Evolutionary conservation across 2,113 vertebrate species (phyloP), one percentile per base, ranked within the genome.

Genomic region (Gorilla gorilla): DNA sequence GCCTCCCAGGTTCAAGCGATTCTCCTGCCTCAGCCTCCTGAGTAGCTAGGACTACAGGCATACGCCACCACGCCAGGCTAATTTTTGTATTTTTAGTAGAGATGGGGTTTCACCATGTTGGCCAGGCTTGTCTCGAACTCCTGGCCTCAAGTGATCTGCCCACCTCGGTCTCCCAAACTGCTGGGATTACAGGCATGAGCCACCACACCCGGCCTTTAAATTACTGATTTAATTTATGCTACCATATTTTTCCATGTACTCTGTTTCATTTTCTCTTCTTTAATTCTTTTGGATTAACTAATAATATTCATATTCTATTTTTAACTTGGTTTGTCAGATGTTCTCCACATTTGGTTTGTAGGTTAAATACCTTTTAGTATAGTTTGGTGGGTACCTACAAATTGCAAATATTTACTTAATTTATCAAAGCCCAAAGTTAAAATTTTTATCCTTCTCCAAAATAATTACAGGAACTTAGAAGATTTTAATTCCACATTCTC

Each of bases 61-160:
- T 0, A 5, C 12, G 30, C 27, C 12, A 64, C 27, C 30, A 64
- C 1, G 2, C 61, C 12, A 0, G 27, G 61, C 61, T 64, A 32
- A 32, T 30, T 14, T 64, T 64, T 64, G 2, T 64, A 64, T 32
- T 64, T 64, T 30, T 64, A 64, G 30, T 64, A 30, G 27, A 64
- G 61, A 12, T 6, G 13, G 61, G 12, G 61, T 32, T 64, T 64
- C 61, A 30, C 61, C 61, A 6, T 32, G 27, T 64, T 64, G 12
- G 27, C 27, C 61, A 64, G 27, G 61, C 61, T 32, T 5, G 61
- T 32, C 61, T 64, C 0, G 2, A 64, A 64, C 61, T 64, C 61
- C 27, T 64, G 61, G 27, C 61, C 61, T 64, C 27, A 64, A 13
- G 61, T 64, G 61, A 64, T 64, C 61, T 64, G 61, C 61, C 61